Evolutionary conservation across 1,140 invertebrate species (phyloP), one percentile per base, ranked within the genome.

Genomic region (Leptinotarsa defecta): DNA sequence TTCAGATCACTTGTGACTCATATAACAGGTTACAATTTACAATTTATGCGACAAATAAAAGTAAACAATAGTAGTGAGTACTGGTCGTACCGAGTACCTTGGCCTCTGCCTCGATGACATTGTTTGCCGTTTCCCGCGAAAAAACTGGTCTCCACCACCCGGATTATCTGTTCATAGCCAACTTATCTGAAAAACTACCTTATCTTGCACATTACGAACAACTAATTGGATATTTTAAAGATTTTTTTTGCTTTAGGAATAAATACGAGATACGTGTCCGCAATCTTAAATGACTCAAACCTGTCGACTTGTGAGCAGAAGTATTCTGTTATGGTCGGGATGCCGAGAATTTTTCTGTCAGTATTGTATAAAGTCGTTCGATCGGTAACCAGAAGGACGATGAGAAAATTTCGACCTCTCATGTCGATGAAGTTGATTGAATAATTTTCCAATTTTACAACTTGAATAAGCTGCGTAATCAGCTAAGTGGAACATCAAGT

Each of bases 11-110:
- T 81, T 81, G 83, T 82, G 81, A 84, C 79, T 84, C 83, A 84
- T 83, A 84, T 82, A 84, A 84, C 83, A 83, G 83, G 83, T 84
- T 83, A 77, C 79, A 84, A 82, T 84, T 82, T 24, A 71, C 69
- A 71, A 84, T 83, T 84, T 84, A 84, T 84, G 81, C 81, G 78
- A 80, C 81, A 83, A 84, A 84, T 82, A 84, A 84, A 84, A 84
- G 81, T 82, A 83, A 83, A 84, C 83, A 84, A 84, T 84, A 81
- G 81, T 76, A 80, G 78, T 84, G 79, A 79, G 80, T 83, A 83
- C 81, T 80, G 79, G 81, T 82, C 68, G 77, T 81, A 81, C 74
- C 74, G 78, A 83, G 83, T 84, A 81, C 79, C 81, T 84, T 82
- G 82, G 83, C 81, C 83, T 71, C 69, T 71, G 34, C 78, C 76